Conservation (phyloP, 2,113 vertebrate genomes). For the Seriola quinqueradiata region DNA sequence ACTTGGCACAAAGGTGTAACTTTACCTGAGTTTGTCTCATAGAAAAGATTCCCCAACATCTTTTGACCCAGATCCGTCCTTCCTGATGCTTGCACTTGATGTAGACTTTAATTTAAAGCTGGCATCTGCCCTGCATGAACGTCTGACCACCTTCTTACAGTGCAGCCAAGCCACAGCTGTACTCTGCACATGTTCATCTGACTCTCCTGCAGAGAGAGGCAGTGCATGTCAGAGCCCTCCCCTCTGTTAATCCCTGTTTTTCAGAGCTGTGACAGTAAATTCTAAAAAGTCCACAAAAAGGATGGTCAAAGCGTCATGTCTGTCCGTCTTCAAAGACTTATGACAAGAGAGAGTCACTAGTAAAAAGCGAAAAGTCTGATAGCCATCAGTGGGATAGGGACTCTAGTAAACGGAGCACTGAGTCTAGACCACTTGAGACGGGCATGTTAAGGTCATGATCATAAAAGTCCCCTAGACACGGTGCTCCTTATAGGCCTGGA, state of each 20-base stretch:
- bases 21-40: slow-evolving; percentile 6
- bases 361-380: slow-evolving; percentile 60
- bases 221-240: slow-evolving; percentile 24
- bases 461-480: slow-evolving; percentile 65
- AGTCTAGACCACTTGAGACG: slow-evolving; percentile 74
- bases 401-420: slow-evolving; percentile 61
- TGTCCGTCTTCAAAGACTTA: slow-evolving; percentile 59
- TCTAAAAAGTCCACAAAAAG: slow-evolving; percentile 50
- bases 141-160: slow-evolving; percentile 23
- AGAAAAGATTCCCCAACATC: not conserved
- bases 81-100: not conserved
- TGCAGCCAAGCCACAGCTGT: slow-evolving; percentile 57
- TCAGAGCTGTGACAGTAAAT: slow-evolving; percentile 56
- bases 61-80: not conserved
- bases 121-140: slow-evolving; percentile 19
- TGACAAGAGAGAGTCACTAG: slow-evolving; percentile 55
- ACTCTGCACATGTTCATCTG: slow-evolving; percentile 44
- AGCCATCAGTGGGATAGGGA: slow-evolving; percentile 59
- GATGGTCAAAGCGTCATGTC: slow-evolving; percentile 28
- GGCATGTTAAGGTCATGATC: slow-evolving; percentile 77
- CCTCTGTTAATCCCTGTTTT: slow-evolving; percentile 35
- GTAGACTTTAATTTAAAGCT: slow-evolving; percentile 39
- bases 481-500: slow-evolving; percentile 54
- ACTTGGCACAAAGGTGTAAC: not conserved
- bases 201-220: slow-evolving; percentile 26